Conservation (phyloP, 2,888 invertebrate genomes). For the Germaria angustata region DNA sequence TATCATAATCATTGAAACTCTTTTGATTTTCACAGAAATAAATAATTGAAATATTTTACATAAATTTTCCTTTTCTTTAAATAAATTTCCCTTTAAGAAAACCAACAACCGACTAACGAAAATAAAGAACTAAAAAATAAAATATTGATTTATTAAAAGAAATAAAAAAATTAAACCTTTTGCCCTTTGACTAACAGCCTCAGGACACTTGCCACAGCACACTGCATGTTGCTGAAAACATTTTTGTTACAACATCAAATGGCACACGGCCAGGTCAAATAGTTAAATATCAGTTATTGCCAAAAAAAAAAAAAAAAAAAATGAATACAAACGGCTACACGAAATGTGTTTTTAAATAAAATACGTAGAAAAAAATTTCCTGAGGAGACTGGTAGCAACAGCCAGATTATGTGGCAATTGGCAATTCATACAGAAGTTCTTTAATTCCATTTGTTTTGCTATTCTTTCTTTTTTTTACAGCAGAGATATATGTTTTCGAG, state of each 20-base stretch:
- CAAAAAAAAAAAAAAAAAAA: slow-evolving; percentile 44
- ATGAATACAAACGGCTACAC: not conserved
- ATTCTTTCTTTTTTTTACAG: not conserved
- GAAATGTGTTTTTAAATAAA: slow-evolving; percentile 43
- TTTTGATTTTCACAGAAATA: too few species aligned
- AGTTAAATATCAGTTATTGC: slow-evolving; percentile 56
- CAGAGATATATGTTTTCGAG: too few species aligned
- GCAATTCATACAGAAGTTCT: not conserved
- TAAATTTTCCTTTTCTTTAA: too few species aligned
- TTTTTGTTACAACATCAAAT: slow-evolving; percentile 40
- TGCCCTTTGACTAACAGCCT: slow-evolving; percentile 18
- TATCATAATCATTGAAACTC: too few species aligned
- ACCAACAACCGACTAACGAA: not conserved
- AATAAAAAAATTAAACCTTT: not conserved
- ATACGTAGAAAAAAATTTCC: not conserved
- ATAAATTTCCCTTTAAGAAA: not conserved
- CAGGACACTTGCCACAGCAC: not conserved
- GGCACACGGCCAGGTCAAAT: slow-evolving; percentile 64
- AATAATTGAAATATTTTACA: too few species aligned
- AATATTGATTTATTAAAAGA: slow-evolving; percentile 31
- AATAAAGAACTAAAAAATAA: not conserved
- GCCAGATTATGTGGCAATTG: slow-evolving; percentile 21
- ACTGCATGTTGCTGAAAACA: not conserved
- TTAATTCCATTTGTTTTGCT: not conserved
- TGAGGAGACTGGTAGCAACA: slow-evolving; percentile 47